Evolutionary conservation across 1,140 invertebrate genomes (phyloP).

Genomic region (Euura saliciscinereae): DNA sequence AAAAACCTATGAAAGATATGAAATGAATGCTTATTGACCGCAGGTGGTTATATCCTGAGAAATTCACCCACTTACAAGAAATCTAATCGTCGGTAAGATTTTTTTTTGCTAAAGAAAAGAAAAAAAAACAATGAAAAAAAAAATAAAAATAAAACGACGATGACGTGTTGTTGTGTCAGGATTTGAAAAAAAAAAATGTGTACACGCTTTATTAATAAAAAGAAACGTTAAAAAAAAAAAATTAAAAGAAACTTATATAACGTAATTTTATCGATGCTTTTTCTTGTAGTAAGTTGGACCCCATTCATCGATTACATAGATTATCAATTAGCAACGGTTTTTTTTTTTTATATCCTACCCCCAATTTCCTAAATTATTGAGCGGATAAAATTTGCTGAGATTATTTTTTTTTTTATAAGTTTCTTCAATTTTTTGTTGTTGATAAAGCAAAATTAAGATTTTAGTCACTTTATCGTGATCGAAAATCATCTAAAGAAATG

Average conservation of each 20-base stretch:
- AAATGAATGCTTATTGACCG: neutral
- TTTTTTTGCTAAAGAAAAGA: neutral
- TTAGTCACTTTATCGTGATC: no score
- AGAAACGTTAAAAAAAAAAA: constrained; percentile 20
- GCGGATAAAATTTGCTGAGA: no score
- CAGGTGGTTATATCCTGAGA: neutral
- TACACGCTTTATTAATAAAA: constrained; percentile 39
- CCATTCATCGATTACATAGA: neutral
- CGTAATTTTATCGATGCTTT: constrained; percentile 30
- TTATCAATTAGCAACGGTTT: no score
- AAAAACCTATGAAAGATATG: no score
- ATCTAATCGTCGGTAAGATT: neutral
- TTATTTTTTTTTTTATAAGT: no score
- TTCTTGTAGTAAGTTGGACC: constrained; percentile 48
- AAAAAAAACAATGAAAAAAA: no score
- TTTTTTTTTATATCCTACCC: no score
- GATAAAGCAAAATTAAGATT: no score
- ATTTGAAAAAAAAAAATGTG: neutral
- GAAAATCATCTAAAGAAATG: no score
- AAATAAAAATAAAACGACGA: neutral
- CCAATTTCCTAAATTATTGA: no score
- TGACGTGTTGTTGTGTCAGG: neutral
- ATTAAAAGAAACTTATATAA: constrained; percentile 34
- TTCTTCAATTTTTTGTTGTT: no score
- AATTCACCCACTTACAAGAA: neutral